Evolutionary conservation across 1,140 invertebrate genomes (phyloP), one percentile per base, ranked within the genome.

Genomic region (Ladona fulva): DNA sequence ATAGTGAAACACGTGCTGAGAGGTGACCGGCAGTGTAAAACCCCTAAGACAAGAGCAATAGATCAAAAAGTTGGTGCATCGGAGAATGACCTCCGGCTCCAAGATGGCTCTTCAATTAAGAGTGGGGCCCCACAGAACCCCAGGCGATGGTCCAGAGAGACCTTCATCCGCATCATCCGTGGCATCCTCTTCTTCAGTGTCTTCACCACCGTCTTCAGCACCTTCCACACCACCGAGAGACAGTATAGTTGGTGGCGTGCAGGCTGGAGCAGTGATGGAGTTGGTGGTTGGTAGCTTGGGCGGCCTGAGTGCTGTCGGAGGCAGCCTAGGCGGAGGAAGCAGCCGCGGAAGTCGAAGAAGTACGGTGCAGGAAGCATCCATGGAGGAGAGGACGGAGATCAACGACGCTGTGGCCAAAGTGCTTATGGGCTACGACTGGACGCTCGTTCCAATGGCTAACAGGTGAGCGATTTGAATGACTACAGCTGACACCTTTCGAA

Each of bases 381-480:
- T 74, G 0, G 82, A 83, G 74, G 83, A 84, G 12, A 85, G 85
- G 79, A 87, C 87, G 80, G 89, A 89, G 77, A 92, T 93, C 78
- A 91, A 89, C 78, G 91, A 90, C 74, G 91, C 91, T 16, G 92
- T 93, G 66, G 89, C 90, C 80, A 93, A 93, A 83, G 91, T 92
- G 76, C 85, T 93, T 73, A 86, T 92, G 81, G 94, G 93, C 16
- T 96, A 95, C 84, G 93, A 96, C 83, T 96, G 94, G 94, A 91
- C 92, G 24, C 85, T 93, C 74, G 91, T 95, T 19, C 93, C 94
- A 19, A 90, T 93, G 79, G 92, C 92, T 7, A 91, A 88, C 83
- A 93, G 93, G 92, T 93, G 86, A 90, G 91, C 89, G 29, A 37
- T 37, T 8, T 37, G 29, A 37, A 8, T 37, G n/a, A n/a, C n/a